These are phyloP conservation scores for Tenodera sinensis DNA, from an alignment of 2,888 invertebrate species.

Conservation along the genomic window DNA sequence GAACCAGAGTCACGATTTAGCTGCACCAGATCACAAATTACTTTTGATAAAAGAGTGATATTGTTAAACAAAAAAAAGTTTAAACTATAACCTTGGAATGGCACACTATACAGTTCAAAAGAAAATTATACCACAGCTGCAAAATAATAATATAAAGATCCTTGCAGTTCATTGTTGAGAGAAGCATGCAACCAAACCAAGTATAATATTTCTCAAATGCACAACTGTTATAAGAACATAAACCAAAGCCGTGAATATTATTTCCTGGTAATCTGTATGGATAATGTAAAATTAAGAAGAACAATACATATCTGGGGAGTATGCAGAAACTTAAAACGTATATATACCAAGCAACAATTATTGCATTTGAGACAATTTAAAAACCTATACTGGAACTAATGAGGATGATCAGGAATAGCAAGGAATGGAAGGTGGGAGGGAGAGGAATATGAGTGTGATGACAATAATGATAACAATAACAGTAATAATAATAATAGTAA, in stretches of 20 bases:
- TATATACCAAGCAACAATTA: neutral
- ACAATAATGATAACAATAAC: too few species aligned
- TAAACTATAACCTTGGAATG: constrained; percentile 8
- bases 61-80: neutral
- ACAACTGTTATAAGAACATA: neutral
- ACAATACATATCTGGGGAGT: too few species aligned
- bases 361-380: constrained; percentile 1
- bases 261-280: neutral
- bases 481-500: too few species aligned
- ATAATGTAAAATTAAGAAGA: neutral
- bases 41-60: neutral
- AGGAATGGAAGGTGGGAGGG: too few species aligned
- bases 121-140: constrained; percentile 17
- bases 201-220: constrained; percentile 1
- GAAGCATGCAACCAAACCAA: constrained; percentile 10
- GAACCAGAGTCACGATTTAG: constrained; percentile 26
- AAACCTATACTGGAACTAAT: neutral
- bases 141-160: neutral
- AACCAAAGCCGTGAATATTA: neutral
- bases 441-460: too few species aligned
- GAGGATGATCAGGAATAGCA: too few species aligned
- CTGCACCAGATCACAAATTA: constrained; percentile 23
- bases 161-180: constrained; percentile 11
- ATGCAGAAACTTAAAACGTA: neutral
- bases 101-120: constrained; percentile 18